Evolutionary conservation across 2,797 vertebrate species (phyloP).

Genomic region (Phyllotis vaccarum): DNA sequence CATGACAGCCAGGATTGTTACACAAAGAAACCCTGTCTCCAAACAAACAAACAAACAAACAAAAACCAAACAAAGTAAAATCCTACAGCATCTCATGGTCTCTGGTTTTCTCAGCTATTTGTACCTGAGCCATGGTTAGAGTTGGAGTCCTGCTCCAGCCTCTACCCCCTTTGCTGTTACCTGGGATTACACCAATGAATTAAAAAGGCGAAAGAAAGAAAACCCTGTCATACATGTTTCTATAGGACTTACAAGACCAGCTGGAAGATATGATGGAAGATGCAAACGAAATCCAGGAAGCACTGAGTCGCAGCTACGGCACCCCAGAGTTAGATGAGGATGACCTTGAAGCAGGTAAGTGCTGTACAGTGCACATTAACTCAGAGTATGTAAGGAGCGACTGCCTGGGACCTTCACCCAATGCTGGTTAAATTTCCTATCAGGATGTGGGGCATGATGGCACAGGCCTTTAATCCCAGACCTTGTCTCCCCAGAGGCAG

Average conservation of each 20-base stretch:
- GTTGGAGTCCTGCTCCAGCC: neutral
- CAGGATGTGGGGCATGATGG: neutral
- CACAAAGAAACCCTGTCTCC: no score
- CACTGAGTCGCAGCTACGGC: slow-evolving; percentile 95
- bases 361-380: neutral
- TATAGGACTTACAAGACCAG: slow-evolving; percentile 96
- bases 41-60: no score
- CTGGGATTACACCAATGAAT: neutral
- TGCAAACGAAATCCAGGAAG: slow-evolving; percentile 96
- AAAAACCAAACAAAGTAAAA: neutral
- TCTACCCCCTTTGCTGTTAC: neutral
- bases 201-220: neutral
- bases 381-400: neutral
- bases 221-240: slow-evolving; percentile 50
- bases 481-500: neutral
- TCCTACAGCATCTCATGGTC: neutral
- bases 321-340: slow-evolving; percentile 98
- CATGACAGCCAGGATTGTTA: no score
- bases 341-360: slow-evolving; percentile 96
- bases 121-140: neutral
- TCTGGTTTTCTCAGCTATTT: neutral
- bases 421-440: slow-evolving; percentile 14
- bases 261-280: slow-evolving; percentile 99
- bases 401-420: neutral
- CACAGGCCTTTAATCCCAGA: neutral